Evolutionary conservation across 2,797 vertebrate genomes (phyloP).

Genomic region (Atherinosoma microstoma): DNA sequence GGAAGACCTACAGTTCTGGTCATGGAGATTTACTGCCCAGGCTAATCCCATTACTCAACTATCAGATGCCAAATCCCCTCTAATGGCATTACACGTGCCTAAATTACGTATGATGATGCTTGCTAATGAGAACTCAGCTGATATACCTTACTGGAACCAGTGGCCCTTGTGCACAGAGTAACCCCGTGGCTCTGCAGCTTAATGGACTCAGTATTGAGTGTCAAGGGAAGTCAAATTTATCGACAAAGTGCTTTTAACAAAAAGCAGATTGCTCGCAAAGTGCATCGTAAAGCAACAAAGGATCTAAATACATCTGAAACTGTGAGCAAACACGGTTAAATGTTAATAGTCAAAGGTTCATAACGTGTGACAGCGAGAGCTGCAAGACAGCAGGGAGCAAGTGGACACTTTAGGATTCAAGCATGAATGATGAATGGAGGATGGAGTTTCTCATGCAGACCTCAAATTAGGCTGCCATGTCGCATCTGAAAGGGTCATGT

Average conservation of each 20-base stretch:
- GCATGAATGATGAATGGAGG: slow-evolving; percentile 59
- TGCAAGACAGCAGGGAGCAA: slow-evolving; percentile 32
- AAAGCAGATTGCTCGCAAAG: slow-evolving; percentile 74
- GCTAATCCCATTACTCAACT: slow-evolving; percentile 89
- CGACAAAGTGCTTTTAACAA: slow-evolving; percentile 80
- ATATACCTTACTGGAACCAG: slow-evolving; percentile 79
- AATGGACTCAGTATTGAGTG: slow-evolving; percentile 82
- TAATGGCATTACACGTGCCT: slow-evolving; percentile 85
- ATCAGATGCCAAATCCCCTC: slow-evolving; percentile 89
- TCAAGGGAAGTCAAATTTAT: slow-evolving; percentile 79
- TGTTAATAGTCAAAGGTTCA: slow-evolving; percentile 16
- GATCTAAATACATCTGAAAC: slow-evolving; percentile 66
- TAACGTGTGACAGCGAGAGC: slow-evolving; percentile 11
- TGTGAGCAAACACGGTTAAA: slow-evolving; percentile 27
- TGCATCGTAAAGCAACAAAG: slow-evolving; percentile 56
- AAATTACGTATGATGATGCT: slow-evolving; percentile 80
- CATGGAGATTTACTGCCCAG: slow-evolving; percentile 65
- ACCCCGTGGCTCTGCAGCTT: slow-evolving; percentile 69
- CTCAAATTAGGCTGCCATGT: slow-evolving; percentile 26
- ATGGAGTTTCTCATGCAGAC: slow-evolving; percentile 45
- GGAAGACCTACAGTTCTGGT: slow-evolving; percentile 69
- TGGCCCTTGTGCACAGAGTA: slow-evolving; percentile 60
- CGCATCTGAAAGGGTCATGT: background rate
- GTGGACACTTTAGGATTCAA: slow-evolving; percentile 37
- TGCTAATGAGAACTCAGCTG: slow-evolving; percentile 78